These are phyloP conservation scores for Emydocephalus ijimae DNA, from an alignment of 2,113 vertebrate genomes.

Conservation along the genomic window DNA sequence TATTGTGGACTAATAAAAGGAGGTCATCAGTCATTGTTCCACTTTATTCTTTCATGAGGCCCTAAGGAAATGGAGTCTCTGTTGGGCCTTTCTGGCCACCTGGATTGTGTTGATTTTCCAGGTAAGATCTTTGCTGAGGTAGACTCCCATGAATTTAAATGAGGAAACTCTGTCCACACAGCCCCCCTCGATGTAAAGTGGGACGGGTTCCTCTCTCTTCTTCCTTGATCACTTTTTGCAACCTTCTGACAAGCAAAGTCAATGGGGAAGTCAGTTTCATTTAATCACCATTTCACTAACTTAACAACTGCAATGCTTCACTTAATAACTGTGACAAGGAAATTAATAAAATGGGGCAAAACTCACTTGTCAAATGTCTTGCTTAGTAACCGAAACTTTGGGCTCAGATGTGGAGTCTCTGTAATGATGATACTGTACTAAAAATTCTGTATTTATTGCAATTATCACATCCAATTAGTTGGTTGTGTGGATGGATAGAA, in stretches of 20 bases:
- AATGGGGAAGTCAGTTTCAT: not conserved
- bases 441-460: not conserved
- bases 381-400: not conserved
- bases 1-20: too few relatives aligned
- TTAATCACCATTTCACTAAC: not conserved
- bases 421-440: not conserved
- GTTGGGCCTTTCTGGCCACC: too few relatives aligned
- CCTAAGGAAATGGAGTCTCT: too few relatives aligned
- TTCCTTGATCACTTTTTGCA: not conserved
- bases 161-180: too few relatives aligned
- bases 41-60: too few relatives aligned
- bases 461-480: not conserved
- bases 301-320: not conserved
- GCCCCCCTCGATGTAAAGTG: too few relatives aligned
- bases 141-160: too few relatives aligned
- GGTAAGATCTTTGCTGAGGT: too few relatives aligned
- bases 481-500: not conserved
- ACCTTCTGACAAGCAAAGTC: not conserved
- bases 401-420: too few relatives aligned
- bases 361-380: not conserved
- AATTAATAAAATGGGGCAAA: not conserved
- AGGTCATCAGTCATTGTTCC: too few relatives aligned
- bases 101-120: too few relatives aligned
- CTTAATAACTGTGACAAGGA: not conserved
- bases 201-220: too few relatives aligned